A percentile compares a stretch with the other conserved stretches of the same genome.
These are phyloP conservation scores for Ophion ellenae DNA, from an alignment of 2,888 invertebrate species.

Conservation along the genomic window DNA sequence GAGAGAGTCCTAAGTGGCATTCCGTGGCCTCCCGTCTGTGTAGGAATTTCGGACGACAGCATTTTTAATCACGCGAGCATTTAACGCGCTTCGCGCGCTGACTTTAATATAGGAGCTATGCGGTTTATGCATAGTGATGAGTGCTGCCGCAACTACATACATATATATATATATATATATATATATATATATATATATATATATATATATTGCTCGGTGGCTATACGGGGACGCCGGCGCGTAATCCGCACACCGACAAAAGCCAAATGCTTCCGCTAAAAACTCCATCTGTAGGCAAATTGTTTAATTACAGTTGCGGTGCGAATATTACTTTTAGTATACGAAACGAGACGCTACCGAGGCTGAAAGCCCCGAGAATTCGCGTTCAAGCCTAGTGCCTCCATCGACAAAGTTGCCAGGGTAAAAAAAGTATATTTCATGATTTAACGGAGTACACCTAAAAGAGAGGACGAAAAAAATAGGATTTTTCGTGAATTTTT, in stretches of 20 bases:
- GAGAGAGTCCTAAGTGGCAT: constrained; percentile 67
- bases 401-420: neutral
- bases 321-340: constrained; percentile 63
- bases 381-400: neutral
- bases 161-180: too few relatives aligned
- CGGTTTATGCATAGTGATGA: constrained; percentile 81
- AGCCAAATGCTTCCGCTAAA: constrained; percentile 78
- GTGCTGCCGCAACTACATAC: constrained; percentile 20
- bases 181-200: too few relatives aligned
- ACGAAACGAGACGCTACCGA: constrained; percentile 7
- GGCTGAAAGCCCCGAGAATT: neutral
- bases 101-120: constrained; percentile 82
- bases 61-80: constrained; percentile 83
- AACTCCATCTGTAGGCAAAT: constrained; percentile 84
- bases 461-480: too few relatives aligned
- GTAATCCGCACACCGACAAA: constrained; percentile 65
- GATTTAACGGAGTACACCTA: neutral
- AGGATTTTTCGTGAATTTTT: too few relatives aligned
- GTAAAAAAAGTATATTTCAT: neutral
- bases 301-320: constrained; percentile 81
- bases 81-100: constrained; percentile 72
- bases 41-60: constrained; percentile 79
- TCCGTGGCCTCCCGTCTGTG: constrained; percentile 71
- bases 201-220: constrained; percentile 34
- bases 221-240: constrained; percentile 18